These are phyloP conservation scores for Heliconius ismenius DNA, from an alignment of 2,888 invertebrate genomes.

Conservation along the genomic window DNA sequence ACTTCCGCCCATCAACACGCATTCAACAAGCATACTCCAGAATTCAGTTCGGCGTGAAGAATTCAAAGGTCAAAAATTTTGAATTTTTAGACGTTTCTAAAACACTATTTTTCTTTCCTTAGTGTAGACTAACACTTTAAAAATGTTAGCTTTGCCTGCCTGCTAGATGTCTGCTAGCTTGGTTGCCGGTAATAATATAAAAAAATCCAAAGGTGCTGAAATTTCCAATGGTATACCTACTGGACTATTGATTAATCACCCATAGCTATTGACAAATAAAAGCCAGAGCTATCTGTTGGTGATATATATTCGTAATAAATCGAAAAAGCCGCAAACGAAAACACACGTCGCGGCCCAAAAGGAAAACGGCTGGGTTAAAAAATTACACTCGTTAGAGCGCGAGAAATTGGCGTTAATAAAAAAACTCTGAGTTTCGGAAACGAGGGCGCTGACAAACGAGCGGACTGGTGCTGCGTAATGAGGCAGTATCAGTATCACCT, in stretches of 20 bases:
- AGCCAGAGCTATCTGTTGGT: slow-evolving; percentile 29
- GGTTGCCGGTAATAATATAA: not conserved
- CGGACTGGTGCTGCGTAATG: slow-evolving; percentile 66
- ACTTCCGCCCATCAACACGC: no score
- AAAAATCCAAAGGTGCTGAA: not conserved
- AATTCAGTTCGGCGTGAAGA: no score
- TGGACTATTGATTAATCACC: slow-evolving; percentile 1
- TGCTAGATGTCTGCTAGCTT: not conserved
- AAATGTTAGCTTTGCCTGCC: no score
- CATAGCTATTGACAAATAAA: slow-evolving; percentile 26
- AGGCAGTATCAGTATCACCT: slow-evolving; percentile 65
- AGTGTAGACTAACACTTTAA: no score
- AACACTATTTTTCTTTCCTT: no score
- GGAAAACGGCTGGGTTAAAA: slow-evolving; percentile 55
- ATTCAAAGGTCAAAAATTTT: no score
- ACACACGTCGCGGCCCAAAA: slow-evolving; percentile 46
- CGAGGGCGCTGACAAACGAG: slow-evolving; percentile 73
- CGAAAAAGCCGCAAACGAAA: slow-evolving; percentile 38
- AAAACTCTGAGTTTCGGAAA: slow-evolving; percentile 60
- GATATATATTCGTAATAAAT: slow-evolving; percentile 40
- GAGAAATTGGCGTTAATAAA: slow-evolving; percentile 78
- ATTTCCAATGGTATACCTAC: not conserved
- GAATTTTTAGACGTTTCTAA: no score
- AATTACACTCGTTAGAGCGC: slow-evolving; percentile 70
- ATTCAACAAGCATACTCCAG: no score